These are phyloP conservation scores for Desoria tigrina DNA, from an alignment of 2,888 invertebrate genomes.

Conservation along the genomic window DNA sequence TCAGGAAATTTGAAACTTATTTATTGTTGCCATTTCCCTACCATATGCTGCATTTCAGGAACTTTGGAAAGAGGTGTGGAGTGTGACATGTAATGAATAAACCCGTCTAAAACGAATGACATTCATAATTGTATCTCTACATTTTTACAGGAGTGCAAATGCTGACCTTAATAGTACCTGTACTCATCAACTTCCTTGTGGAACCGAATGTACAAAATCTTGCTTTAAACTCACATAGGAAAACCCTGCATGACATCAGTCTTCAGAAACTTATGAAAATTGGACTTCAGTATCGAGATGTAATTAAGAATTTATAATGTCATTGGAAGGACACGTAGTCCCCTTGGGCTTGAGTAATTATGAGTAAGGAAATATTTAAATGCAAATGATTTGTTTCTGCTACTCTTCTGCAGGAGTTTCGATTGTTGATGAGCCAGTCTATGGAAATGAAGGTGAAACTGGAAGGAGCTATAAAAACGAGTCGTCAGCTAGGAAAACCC, in stretches of 20 bases:
- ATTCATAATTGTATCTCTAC: constrained; percentile 35
- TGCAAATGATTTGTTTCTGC: neutral
- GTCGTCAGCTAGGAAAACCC: constrained; percentile 27
- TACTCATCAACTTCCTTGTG: constrained; percentile 80
- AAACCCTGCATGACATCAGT: constrained; percentile 81
- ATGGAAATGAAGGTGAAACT: constrained; percentile 76
- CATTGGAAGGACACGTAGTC: too few relatives aligned
- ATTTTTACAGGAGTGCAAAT: constrained; percentile 75
- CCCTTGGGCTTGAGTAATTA: too few relatives aligned
- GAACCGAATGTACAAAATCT: constrained; percentile 66
- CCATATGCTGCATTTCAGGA: constrained; percentile 18
- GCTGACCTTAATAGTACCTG: constrained; percentile 84
- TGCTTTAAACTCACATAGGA: constrained; percentile 65
- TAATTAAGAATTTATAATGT: too few relatives aligned
- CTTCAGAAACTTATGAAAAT: constrained; percentile 86
- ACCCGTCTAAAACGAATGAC: too few relatives aligned
- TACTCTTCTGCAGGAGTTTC: constrained; percentile 70
- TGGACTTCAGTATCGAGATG: constrained; percentile 88
- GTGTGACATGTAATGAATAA: too few relatives aligned
- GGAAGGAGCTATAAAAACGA: constrained; percentile 78
- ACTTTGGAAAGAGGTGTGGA: constrained; percentile 34
- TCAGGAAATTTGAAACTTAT: neutral
- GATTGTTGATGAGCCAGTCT: constrained; percentile 82
- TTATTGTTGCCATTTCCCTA: constrained; percentile 12
- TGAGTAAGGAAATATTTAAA: neutral